These are phyloP conservation scores for Yponomeuta cagnagella DNA, from an alignment of 2,888 invertebrate genomes.

Conservation along the genomic window DNA sequence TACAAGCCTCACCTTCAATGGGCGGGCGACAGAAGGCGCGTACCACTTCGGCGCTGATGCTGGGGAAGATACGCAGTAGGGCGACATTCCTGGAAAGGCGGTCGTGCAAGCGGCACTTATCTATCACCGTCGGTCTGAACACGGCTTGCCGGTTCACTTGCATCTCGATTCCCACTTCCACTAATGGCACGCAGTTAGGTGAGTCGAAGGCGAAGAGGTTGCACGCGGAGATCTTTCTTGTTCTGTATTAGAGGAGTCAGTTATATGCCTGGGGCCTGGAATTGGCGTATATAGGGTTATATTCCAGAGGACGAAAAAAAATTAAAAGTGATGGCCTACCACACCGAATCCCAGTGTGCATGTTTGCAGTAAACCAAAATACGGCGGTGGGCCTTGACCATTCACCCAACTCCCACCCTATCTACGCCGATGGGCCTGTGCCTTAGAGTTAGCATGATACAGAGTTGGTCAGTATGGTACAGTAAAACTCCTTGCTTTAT, in stretches of 20 bases:
- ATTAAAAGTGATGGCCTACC: no score
- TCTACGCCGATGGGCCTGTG: no score
- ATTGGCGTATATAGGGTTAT: no score
- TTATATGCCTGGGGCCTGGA: background rate
- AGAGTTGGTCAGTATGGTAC: no score
- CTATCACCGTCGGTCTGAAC: conserved; percentile 58
- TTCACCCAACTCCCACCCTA: no score
- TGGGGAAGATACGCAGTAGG: conserved; percentile 91
- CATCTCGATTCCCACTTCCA: conserved; percentile 87
- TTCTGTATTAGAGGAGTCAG: conserved; percentile 52
- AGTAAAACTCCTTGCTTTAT: no score
- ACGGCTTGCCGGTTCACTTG: conserved; percentile 74
- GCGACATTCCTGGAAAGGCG: conserved; percentile 90
- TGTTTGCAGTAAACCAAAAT: no score
- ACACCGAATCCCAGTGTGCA: no score
- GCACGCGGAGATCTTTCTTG: conserved; percentile 83
- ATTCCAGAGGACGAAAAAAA: no score
- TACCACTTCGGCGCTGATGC: conserved; percentile 87
- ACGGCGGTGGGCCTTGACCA: no score
- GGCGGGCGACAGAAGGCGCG: conserved; percentile 84
- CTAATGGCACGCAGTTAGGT: conserved; percentile 90
- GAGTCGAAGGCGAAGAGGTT: conserved; percentile 89
- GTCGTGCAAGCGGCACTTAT: conserved; percentile 82
- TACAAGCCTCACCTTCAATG: conserved; percentile 67
- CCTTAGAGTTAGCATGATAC: no score